Evolutionary conservation across 2,797 vertebrate genomes (phyloP), one percentile per base, ranked within the genome.

Genomic region (Molossus alvarezi): DNA sequence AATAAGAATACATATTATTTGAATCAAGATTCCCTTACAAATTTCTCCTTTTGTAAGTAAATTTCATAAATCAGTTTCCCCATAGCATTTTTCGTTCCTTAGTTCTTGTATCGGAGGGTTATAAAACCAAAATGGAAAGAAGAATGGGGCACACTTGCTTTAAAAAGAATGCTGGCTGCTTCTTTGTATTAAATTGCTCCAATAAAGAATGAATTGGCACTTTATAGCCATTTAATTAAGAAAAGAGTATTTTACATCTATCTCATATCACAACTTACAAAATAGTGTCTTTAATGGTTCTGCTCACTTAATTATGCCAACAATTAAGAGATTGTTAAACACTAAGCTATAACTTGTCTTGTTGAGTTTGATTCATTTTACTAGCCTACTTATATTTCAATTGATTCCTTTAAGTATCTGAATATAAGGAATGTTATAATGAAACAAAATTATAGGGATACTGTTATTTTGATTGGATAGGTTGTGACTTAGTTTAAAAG

Each of bases 351-450:
- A 92, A 87, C 76, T 29, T 96, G 91, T 83, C 97, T 97, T 93
- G 90, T 97, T 97, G 77, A 48, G 57, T 90, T 94, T 97, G 95
- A 97, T 96, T 94, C 51, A 97, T 97, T 97, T 96, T 88, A 58
- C 14, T 76, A 10, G 27, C 14, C 33, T 82, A n/a, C 29, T 88
- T 94, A 60, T 73, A 81, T 91, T 92, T 72, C 76, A 86, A 29
- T 4, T 79, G 55, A 89, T 96, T 81, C 23, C 15, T 90, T 76
- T 65, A 85, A 79, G 12, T 65, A 90, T 71, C 73, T 33, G 3
- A 0, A 86, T 91, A 48, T 2, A 91, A 67, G 14, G 9, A 90
- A 65, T 75, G n/a, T 37, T 57, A 55, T 25, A 77, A 88, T 58
- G 11, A 85, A 87, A 62, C 8, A 58, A 86, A 92, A 37, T 53